These are phyloP conservation scores for Papilio aristodemus DNA, from an alignment of 1,140 invertebrate species.

Conservation along the genomic window DNA sequence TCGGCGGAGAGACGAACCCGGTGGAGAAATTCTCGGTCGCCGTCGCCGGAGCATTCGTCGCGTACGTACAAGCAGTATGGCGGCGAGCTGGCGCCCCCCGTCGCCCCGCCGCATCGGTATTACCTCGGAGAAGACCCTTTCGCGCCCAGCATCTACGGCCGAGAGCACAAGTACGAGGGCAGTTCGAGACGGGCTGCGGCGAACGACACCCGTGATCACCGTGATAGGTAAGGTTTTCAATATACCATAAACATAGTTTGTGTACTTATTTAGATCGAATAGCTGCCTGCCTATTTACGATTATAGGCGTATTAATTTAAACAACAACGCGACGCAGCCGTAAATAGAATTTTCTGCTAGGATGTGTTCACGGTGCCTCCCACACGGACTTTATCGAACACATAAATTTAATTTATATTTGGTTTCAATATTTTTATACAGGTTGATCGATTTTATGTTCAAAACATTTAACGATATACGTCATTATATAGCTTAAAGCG, in stretches of 20 bases:
- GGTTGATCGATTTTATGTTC: conserved; percentile 8
- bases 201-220: conserved; percentile 67
- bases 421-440: conserved; percentile 9
- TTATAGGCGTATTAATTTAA: background rate
- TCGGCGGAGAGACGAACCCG: conserved; percentile 86
- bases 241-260: conserved; percentile 15
- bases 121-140: conserved; percentile 92
- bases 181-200: conserved; percentile 73
- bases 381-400: conserved; percentile 35
- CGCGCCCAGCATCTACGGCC: conserved; percentile 88
- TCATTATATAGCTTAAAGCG: background rate
- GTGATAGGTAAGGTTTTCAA: conserved; percentile 59
- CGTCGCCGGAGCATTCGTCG: conserved; percentile 78
- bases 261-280: background rate
- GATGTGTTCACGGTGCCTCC: conserved; percentile 44
- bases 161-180: conserved; percentile 88
- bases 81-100: conserved; percentile 77
- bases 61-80: conserved; percentile 78
- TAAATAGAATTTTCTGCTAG: conserved; percentile 69
- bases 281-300: conserved; percentile 6
- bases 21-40: conserved; percentile 80
- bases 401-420: conserved; percentile 16
- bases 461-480: conserved; percentile 22
- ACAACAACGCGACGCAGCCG: conserved; percentile 40
- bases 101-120: conserved; percentile 85